phyloP scores from a whole-genome alignment of 2,888 invertebrate genomes.

The Nysson spinosus region DNA sequence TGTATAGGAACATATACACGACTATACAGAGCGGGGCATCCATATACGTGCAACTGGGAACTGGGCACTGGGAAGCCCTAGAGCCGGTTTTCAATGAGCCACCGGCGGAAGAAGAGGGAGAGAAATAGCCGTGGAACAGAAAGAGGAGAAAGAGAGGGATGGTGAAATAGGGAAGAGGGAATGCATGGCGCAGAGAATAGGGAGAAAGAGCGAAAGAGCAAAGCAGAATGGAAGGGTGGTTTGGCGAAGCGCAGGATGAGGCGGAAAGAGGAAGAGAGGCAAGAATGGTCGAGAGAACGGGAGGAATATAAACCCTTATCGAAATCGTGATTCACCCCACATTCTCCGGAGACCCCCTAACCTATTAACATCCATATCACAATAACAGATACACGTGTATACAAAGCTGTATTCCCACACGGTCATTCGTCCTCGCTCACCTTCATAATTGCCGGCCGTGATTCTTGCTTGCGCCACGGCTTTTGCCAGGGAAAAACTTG shows the following conservation, averaged over 20 bases:
- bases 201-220: conserved; percentile 22
- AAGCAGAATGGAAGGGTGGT: conserved; percentile 26
- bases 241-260: conserved; percentile 19
- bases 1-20: conserved; percentile 21
- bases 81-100: conserved; percentile 66
- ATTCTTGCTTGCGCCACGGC: conserved; percentile 16
- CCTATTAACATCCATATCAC: conserved; percentile 76
- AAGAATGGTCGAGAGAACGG: conserved; percentile 51
- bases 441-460: conserved; percentile 44
- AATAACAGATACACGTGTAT: conserved; percentile 70
- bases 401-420: conserved; percentile 51
- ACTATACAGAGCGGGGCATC: conserved; percentile 14
- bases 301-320: conserved; percentile 71
- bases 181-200: conserved; percentile 1
- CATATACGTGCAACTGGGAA: conserved; percentile 36
- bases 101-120: conserved; percentile 54
- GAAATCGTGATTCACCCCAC: conserved; percentile 73
- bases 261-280: conserved; percentile 31
- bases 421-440: conserved; percentile 43
- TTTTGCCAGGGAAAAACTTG: conserved; percentile 25
- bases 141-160: conserved; percentile 36
- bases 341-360: conserved; percentile 74
- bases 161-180: conserved; percentile 14
- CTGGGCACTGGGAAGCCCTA: conserved; percentile 55
- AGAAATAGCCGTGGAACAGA: conserved; percentile 36